A percentile compares a stretch with the other conserved stretches of the same genome.
Conservation (phyloP, 2,113 vertebrate genomes). For the Eclectus roratus region DNA sequence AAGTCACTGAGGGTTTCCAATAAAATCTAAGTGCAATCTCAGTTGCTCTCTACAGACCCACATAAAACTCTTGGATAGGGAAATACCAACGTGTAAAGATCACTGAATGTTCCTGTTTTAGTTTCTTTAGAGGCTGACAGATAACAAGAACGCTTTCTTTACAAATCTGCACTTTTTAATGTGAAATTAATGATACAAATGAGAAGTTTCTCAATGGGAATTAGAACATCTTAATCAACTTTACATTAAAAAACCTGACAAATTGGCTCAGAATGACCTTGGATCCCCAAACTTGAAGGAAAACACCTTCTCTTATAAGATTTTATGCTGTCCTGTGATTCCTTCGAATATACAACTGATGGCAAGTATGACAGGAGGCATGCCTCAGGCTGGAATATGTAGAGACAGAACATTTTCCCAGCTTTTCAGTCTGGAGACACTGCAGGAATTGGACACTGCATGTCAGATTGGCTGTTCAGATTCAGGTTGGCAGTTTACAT, state of each 20-base stretch:
- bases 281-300: neutral
- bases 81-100: neutral
- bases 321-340: neutral
- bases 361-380: neutral
- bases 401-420: neutral
- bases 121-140: neutral
- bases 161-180: neutral
- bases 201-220: neutral
- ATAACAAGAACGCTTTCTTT: neutral
- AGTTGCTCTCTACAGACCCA: neutral
- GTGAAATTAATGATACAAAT: neutral
- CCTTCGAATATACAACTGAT: neutral
- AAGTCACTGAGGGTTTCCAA: neutral
- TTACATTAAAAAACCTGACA: neutral
- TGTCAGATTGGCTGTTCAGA: neutral
- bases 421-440: neutral
- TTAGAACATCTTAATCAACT: neutral
- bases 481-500: neutral
- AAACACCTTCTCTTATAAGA: neutral
- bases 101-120: neutral
- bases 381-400: neutral
- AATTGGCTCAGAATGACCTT: neutral
- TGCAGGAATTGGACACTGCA: neutral
- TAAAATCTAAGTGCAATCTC: neutral
- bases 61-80: neutral